Evolutionary conservation across 2,888 invertebrate species (phyloP).

Genomic region (Linyphia triangularis): DNA sequence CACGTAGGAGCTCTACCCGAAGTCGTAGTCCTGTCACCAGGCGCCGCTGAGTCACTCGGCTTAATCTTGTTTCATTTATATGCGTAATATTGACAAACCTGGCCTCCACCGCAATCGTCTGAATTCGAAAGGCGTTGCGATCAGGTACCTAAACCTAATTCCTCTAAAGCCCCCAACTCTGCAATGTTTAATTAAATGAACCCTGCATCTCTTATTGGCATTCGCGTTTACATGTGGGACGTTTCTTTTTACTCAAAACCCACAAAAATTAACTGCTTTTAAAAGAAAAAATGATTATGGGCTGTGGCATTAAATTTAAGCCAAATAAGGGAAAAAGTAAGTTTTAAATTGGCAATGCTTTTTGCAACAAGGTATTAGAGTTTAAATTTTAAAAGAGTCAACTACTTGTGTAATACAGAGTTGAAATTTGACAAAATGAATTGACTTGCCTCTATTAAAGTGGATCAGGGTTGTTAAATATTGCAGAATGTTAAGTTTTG

Average conservation of each 20-base stretch:
- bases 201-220: no score
- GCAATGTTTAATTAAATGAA: background rate
- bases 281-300: no score
- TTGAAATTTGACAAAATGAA: no score
- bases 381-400: background rate
- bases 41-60: slow-evolving; percentile 33
- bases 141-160: slow-evolving; percentile 23
- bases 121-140: background rate
- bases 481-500: background rate
- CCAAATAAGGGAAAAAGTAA: no score
- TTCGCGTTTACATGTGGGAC: no score
- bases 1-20: slow-evolving; percentile 51
- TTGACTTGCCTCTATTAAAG: background rate
- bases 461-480: background rate
- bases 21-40: slow-evolving; percentile 61
- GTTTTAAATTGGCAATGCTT: no score
- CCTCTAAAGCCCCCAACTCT: background rate
- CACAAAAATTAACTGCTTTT: background rate
- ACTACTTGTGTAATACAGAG: background rate
- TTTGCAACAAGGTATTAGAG: no score
- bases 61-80: slow-evolving; percentile 26
- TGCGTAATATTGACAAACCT: slow-evolving; percentile 29
- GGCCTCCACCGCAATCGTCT: slow-evolving; percentile 45
- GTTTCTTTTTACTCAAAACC: no score
- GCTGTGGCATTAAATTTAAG: no score